Base-by-base conservation (phyloP, 2,113 vertebrate species). In the Amblyornis subalaris region DNA sequence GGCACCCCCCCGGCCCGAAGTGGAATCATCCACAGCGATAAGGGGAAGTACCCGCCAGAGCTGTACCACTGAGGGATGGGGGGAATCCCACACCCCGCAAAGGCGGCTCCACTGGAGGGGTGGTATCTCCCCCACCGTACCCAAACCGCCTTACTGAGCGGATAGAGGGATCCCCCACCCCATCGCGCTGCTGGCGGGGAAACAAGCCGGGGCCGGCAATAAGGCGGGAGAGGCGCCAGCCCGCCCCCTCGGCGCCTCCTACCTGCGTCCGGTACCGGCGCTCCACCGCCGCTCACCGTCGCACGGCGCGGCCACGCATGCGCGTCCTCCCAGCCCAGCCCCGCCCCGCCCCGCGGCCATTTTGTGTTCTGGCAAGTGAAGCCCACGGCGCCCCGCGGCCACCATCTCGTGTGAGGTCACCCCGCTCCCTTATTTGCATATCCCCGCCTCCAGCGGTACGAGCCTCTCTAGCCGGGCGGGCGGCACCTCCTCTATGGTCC, bases 21-120 rank as follows among this genome's bases (percentile, higher is more conserved):
- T 57, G 38, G 38, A 35, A 61, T 50, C 15, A 31, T 0, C 91
- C 72, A 9, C 20, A 8, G 8, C 3, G 77, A 31, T 2, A 2
- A 4, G 11, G 3, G 3, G 6, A n/a, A 7, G 4, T 3, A 15
- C 5, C 15, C 0, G 0, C 14, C 6, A 13, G 22, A 48, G n/a
- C 40, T 33, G 53, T 66, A 92, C 88, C 71, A 85, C 16, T 7
- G 7, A 5, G 9, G 1, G 12, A 28, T 11, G 7, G 13, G 38
- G 26, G 45, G 20, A 12, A 5, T 0, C 1, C 18, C 16, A 14
- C 8, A 13, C 4, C 3, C 20, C 6, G 0, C 53, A 12, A 10
- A 19, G 31, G 3, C 64, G 4, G 17, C 48, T 18, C 17, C 23
- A 25, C 5, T 15, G 6, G 9, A 6, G 22, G 6, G 24, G 5